phyloP scores from a whole-genome alignment of 2,797 vertebrate genomes.

The Cirrhinus mrigala region DNA sequence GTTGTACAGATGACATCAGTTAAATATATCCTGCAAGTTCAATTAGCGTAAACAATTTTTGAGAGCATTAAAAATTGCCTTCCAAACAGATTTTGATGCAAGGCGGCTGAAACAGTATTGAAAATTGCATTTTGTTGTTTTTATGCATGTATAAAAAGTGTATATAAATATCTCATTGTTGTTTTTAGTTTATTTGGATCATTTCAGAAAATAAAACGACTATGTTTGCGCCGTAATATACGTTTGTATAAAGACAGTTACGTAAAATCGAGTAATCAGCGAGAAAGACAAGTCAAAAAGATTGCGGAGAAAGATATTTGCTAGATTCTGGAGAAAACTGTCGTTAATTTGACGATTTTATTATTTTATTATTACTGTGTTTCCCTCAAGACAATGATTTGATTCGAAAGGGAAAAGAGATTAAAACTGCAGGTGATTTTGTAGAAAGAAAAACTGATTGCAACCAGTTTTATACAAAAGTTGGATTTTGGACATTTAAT shows the following conservation, averaged over 20 bases:
- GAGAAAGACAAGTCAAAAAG: background rate
- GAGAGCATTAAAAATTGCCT: background rate
- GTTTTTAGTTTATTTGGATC: background rate
- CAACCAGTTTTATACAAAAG: background rate
- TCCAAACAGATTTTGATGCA: background rate
- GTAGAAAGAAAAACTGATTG: background rate
- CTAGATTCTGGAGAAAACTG: background rate
- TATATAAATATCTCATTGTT: background rate
- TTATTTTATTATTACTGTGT: background rate
- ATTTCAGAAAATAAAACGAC: background rate
- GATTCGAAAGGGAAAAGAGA: background rate
- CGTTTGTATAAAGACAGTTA: background rate
- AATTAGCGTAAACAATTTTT: background rate
- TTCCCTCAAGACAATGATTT: background rate
- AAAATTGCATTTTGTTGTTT: background rate
- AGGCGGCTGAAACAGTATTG: background rate
- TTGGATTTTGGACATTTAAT: background rate
- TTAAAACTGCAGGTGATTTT: slow-evolving; percentile 11
- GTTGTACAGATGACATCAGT: background rate
- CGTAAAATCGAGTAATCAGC: background rate
- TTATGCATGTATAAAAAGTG: background rate
- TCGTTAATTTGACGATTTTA: background rate
- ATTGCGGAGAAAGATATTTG: background rate
- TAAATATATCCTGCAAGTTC: background rate
- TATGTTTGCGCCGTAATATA: background rate